A percentile compares a stretch with the other conserved stretches of the same genome.
Evolutionary conservation across 1,140 invertebrate species (phyloP).

Genomic region (Caenorhabditis elegans): WBcel235 BX284603.4:5924501-5925000

Average conservation of each 20-base stretch:
- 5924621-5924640: neutral
- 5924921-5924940: conserved; percentile 41
- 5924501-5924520: neutral
- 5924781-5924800: conserved; percentile 42
- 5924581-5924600: neutral
- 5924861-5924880: conserved; percentile 41
- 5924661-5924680: conserved; percentile 37
- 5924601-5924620: neutral
- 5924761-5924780: conserved; percentile 50
- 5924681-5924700: conserved; percentile 51
- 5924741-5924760: conserved; percentile 36
- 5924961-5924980: conserved; percentile 39
- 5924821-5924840: conserved; percentile 49
- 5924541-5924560: neutral
- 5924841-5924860: conserved; percentile 45
- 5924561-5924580: conserved; percentile 10
- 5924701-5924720: conserved; percentile 25
- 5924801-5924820: conserved; percentile 44
- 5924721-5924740: conserved; percentile 17
- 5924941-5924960: conserved; percentile 40
- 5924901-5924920: conserved; percentile 22
- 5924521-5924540: neutral
- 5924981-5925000: conserved; percentile 40
- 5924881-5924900: conserved; percentile 35
- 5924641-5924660: neutral